These are phyloP conservation scores for Pseudochirops corinnae DNA, from an alignment of 2,797 vertebrate genomes.

Conservation along the genomic window DNA sequence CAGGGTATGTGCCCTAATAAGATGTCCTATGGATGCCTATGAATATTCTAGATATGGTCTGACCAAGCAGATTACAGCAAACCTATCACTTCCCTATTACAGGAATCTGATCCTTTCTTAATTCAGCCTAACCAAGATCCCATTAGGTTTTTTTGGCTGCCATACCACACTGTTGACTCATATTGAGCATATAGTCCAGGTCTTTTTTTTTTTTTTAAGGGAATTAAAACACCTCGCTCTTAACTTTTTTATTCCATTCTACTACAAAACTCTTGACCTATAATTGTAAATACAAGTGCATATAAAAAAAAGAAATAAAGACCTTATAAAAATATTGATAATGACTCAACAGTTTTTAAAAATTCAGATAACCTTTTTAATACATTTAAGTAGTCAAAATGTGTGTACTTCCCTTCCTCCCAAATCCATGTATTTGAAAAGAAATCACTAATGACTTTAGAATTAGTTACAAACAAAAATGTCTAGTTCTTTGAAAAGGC, in stretches of 20 bases:
- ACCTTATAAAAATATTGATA: not conserved
- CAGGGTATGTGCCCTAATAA: not conserved
- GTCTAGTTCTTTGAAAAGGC: slow-evolving; percentile 96
- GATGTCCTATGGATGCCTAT: not conserved
- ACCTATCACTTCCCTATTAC: not conserved
- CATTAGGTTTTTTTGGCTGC: not conserved
- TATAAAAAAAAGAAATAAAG: not conserved
- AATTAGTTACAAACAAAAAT: slow-evolving; percentile 91
- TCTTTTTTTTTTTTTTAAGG: not conserved
- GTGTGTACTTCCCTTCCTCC: slow-evolving; percentile 51
- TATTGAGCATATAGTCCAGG: not conserved
- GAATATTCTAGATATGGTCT: not conserved
- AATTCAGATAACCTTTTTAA: not conserved
- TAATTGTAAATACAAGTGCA: not conserved
- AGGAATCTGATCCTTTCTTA: not conserved
- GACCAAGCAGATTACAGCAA: not conserved
- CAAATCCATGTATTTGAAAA: not conserved
- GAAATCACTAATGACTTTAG: not conserved
- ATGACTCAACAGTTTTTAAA: not conserved
- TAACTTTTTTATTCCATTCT: not conserved
- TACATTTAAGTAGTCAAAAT: slow-evolving; percentile 59
- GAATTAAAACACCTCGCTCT: not conserved
- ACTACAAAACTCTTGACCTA: not conserved
- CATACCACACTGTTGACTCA: not conserved
- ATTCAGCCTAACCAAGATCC: not conserved